Percentiles rank a stretch among this genome's conserved stretches.
Conservation (phyloP, 2,113 vertebrate species). For the Leucoraja erinaceus region DNA sequence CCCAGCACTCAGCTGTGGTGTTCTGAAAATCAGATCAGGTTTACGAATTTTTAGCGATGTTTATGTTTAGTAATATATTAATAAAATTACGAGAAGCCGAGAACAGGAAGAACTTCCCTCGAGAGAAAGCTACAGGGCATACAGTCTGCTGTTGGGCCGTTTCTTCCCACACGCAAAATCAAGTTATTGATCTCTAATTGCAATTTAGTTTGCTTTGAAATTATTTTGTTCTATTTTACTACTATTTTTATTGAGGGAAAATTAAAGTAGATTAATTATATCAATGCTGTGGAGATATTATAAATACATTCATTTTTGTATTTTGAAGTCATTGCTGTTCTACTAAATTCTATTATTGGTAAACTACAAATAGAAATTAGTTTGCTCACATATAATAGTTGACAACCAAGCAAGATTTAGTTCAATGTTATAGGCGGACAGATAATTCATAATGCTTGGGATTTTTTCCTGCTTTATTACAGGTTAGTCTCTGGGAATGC, state of each 20-base stretch:
- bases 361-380: slow-evolving; percentile 35
- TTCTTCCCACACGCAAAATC: neutral
- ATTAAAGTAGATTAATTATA: slow-evolving; percentile 6
- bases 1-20: neutral
- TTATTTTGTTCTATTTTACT: neutral
- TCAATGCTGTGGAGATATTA: neutral
- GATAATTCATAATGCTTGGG: slow-evolving; percentile 35
- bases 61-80: neutral
- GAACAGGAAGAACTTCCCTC: too few relatives aligned
- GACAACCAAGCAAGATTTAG: neutral
- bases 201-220: neutral
- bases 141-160: neutral
- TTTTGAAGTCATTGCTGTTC: slow-evolving; percentile 15
- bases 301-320: slow-evolving; percentile 16
- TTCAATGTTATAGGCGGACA: slow-evolving; percentile 1
- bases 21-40: neutral
- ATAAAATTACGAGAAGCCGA: too few relatives aligned
- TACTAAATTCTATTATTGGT: neutral
- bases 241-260: neutral
- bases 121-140: too few relatives aligned
- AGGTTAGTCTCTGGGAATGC: slow-evolving; percentile 19
- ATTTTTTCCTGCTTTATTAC: slow-evolving; percentile 34
- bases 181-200: neutral
- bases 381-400: slow-evolving; percentile 11
- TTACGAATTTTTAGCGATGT: neutral